Conservation (phyloP, 1,140 invertebrate species). For the Pseudomyrmex pallidus region DNA sequence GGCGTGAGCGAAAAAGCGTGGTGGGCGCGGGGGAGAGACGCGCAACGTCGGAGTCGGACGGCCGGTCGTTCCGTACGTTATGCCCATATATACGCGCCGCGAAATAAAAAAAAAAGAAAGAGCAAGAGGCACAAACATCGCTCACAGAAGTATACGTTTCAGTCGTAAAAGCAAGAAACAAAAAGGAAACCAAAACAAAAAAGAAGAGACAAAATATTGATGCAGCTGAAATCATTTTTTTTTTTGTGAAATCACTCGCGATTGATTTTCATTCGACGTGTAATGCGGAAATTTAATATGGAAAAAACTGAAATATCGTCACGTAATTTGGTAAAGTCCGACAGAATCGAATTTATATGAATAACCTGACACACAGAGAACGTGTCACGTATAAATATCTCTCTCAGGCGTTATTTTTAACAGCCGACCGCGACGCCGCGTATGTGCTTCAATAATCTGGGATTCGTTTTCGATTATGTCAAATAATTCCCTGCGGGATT, state of each 20-base stretch:
- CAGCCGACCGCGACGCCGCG: too few relatives aligned
- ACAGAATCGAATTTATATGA: too few relatives aligned
- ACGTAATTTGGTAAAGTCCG: too few relatives aligned
- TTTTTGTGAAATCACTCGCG: too few relatives aligned
- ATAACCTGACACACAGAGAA: too few relatives aligned
- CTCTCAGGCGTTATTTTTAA: too few relatives aligned
- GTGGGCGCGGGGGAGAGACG: background rate
- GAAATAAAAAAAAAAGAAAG: slow-evolving; percentile 47
- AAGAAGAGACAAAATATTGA: background rate
- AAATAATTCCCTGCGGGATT: background rate
- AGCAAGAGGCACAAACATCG: slow-evolving; percentile 1
- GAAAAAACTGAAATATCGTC: too few relatives aligned
- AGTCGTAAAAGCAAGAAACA: background rate
- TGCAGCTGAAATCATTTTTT: background rate
- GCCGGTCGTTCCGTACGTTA: slow-evolving; percentile 31
- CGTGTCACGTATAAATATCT: too few relatives aligned
- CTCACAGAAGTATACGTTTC: background rate
- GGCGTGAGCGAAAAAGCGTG: slow-evolving; percentile 15
- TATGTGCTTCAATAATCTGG: background rate
- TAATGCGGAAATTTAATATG: too few relatives aligned
- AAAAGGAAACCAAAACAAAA: background rate
- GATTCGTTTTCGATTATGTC: slow-evolving; percentile 5
- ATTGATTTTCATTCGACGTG: too few relatives aligned
- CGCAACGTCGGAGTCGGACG: background rate
- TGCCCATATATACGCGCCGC: background rate